A percentile compares a stretch with the other conserved stretches of the same genome.
Evolutionary conservation across 2,797 vertebrate genomes (phyloP).

Genomic region (Sciurus vulgaris): DNA sequence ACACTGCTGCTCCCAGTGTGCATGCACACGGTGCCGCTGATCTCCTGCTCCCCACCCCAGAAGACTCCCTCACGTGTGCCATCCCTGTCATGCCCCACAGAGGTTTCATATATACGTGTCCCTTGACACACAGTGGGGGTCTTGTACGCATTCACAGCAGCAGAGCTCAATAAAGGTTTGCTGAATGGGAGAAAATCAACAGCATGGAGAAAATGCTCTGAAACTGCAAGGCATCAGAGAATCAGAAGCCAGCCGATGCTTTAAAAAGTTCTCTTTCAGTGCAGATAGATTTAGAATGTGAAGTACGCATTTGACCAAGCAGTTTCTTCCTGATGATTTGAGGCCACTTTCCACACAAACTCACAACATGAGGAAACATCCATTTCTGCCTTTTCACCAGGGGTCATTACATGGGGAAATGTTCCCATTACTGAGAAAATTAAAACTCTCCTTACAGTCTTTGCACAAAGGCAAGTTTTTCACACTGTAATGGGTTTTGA

Average conservation of each 20-base stretch:
- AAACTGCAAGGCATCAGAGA: background rate
- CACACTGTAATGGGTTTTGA: background rate
- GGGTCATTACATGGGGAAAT: background rate
- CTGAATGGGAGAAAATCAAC: background rate
- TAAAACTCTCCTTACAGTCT: background rate
- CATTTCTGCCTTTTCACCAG: background rate
- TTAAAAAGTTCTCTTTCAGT: conserved; percentile 1
- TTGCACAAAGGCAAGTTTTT: background rate
- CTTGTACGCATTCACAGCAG: background rate
- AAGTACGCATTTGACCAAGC: background rate
- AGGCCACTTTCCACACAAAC: background rate
- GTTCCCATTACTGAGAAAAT: background rate
- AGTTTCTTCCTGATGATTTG: conserved; percentile 15
- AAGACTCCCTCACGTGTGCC: background rate
- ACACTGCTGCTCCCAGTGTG: no score
- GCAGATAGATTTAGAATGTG: background rate
- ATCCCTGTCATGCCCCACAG: accelerated
- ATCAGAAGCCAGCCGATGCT: background rate
- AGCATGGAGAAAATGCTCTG: background rate
- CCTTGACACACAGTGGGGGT: accelerated
- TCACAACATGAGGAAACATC: background rate
- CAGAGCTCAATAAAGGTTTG: background rate
- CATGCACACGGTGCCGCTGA: background rate
- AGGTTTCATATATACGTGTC: background rate
- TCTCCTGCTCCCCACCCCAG: background rate